Percentiles rank a stretch among this genome's conserved stretches.
Evolutionary conservation across 2,797 vertebrate species (phyloP).

Genomic region (Pipistrellus pygmaeus): DNA sequence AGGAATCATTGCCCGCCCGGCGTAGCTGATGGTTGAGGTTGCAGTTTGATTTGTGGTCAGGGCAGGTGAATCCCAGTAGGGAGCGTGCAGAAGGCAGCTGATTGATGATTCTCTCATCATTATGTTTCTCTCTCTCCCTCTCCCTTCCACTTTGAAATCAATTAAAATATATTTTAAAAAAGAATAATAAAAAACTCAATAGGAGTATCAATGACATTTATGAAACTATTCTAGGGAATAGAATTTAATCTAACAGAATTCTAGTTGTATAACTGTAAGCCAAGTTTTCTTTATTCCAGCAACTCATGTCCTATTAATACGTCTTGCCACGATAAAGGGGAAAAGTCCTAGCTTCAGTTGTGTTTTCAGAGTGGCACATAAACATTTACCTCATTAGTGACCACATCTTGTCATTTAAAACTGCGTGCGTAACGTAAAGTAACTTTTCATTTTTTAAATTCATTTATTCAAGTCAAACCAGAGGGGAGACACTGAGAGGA

Average conservation of each 20-base stretch:
- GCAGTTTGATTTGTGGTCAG: too few species aligned
- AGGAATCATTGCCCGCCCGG: too few species aligned
- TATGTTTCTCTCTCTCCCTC: too few species aligned
- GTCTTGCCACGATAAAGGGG: neutral
- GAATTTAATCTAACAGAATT: conserved; percentile 15
- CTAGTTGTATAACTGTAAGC: neutral
- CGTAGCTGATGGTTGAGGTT: too few species aligned
- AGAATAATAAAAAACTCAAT: conserved; percentile 12
- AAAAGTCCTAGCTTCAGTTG: neutral
- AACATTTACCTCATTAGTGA: neutral
- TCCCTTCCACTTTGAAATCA: too few species aligned
- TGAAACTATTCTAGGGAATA: neutral
- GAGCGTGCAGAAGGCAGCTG: too few species aligned
- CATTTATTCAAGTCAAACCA: conserved; percentile 13
- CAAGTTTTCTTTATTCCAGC: neutral
- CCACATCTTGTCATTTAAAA: neutral
- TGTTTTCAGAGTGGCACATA: conserved; percentile 25
- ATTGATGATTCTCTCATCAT: too few species aligned
- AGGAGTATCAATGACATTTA: neutral
- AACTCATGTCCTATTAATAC: neutral
- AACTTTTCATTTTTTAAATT: conserved; percentile 10
- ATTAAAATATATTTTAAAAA: neutral
- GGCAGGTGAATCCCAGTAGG: too few species aligned
- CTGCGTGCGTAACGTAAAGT: neutral
- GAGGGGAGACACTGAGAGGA: neutral